Base-by-base conservation (phyloP, 1,140 invertebrate genomes). In the Calephelis virginiensis region DNA sequence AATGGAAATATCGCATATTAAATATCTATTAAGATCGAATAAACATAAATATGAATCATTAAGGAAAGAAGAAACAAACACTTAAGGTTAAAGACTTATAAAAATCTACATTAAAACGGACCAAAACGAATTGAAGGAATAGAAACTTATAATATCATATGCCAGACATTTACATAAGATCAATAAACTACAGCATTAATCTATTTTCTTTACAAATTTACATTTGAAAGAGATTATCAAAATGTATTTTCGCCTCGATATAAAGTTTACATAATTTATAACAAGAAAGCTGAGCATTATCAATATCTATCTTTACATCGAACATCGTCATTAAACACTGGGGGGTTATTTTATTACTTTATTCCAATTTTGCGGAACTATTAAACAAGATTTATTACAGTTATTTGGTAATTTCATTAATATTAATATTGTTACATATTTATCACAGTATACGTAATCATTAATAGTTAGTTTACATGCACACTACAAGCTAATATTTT, bases 311-410 rank as follows among this genome's bases (percentile, higher is more conserved):
- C 40, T 43, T 56, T 56, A 56, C 50, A 37, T 56, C 50, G 50
- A 43, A 43, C 40, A 43, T 56, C 50, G 17, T 56, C 50, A 28
- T 56, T 56, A 56, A 37, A 56, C 50, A 28, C 50, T 56, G 11
- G 50, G 50, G 50, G 50, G 50, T 11, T 56, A 56, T 56, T 56
- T 56, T 56, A 56, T 56, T 17, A 56, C 50, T 56, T 56, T 56
- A 56, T 56, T 56, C 28, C 50, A 56, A 14, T 37, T 14, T 53
- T 56, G 50, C 50, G 50, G 50, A 56, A 56, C 50, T 56, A 56
- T 11, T 56, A 56, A 6, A 56, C 17, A 14, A 28, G 50, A 56
- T 56, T 56, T 56, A 56, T 56, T 56, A 28, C 50, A 28, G 50
- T 56, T 56, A 56, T 53, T 56, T 28, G 5, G 28, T 56, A 37